Conservation (phyloP, 2,113 vertebrate species). For the Podiceps cristatus region DNA sequence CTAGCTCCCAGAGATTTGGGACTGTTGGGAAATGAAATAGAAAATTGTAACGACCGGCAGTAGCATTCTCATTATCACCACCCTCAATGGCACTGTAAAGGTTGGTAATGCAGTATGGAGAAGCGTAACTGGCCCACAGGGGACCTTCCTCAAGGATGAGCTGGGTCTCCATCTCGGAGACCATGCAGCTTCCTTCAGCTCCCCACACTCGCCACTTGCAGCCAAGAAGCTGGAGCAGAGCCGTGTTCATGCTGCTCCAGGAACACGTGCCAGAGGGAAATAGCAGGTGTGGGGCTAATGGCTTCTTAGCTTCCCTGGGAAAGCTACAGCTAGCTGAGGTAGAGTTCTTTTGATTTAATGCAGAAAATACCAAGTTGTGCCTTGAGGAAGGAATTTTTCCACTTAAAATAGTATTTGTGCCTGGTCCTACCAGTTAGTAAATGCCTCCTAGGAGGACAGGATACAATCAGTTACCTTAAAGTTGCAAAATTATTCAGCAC, state of each 20-base stretch:
- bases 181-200: not conserved
- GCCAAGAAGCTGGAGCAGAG: not conserved
- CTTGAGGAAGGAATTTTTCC: not conserved
- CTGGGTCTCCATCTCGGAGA: not conserved
- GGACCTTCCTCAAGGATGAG: rapidly evolving
- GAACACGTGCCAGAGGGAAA: not conserved
- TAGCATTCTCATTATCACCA: not conserved
- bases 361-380: not conserved
- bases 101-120: not conserved
- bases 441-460: not conserved
- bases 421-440: not conserved
- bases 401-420: not conserved
- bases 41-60: rapidly evolving
- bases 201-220: not conserved
- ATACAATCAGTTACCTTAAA: not conserved
- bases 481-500: not conserved
- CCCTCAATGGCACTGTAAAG: not conserved
- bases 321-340: not conserved
- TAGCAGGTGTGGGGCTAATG: not conserved
- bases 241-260: not conserved
- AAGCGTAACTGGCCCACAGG: not conserved
- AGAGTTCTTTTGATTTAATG: not conserved
- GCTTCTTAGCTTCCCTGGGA: not conserved
- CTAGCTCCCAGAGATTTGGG: not conserved
- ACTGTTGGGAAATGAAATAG: not conserved